A percentile compares a stretch with the other conserved stretches of the same genome.
These are phyloP conservation scores for Tamandua tetradactyla DNA, from an alignment of 2,797 vertebrate species.

Conservation along the genomic window DNA sequence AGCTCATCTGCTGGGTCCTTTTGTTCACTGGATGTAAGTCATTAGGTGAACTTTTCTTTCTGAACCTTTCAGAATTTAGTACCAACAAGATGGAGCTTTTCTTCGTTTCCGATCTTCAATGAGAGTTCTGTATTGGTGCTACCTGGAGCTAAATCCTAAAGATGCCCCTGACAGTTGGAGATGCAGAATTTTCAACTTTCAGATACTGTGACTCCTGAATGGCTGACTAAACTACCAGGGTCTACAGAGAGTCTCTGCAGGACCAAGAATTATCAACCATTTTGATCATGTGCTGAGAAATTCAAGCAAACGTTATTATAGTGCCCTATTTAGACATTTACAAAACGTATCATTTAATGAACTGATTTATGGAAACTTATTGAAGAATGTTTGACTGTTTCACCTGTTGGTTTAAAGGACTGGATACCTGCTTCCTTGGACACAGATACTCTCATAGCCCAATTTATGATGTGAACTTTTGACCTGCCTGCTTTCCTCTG, in stretches of 20 bases:
- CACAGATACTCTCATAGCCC: too few relatives aligned
- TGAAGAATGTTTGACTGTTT: background rate
- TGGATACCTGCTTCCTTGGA: background rate
- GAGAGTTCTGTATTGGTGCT: background rate
- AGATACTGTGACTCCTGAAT: slow-evolving; percentile 16
- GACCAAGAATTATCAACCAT: slow-evolving; percentile 7
- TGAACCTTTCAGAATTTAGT: background rate
- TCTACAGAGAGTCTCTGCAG: slow-evolving; percentile 17
- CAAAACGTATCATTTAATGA: slow-evolving; percentile 29
- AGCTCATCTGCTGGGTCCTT: background rate
- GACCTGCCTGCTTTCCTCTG: background rate
- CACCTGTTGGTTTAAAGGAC: background rate
- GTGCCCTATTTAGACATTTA: background rate
- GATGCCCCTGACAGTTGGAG: slow-evolving; percentile 46
- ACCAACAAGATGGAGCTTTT: background rate
- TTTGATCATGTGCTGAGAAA: slow-evolving; percentile 57
- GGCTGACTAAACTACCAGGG: background rate
- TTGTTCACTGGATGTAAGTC: background rate
- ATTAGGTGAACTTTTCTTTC: background rate
- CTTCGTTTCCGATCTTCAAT: background rate
- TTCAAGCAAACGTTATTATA: background rate
- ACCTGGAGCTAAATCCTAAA: slow-evolving; percentile 30
- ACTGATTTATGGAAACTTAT: background rate
- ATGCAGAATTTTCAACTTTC: slow-evolving; percentile 48
- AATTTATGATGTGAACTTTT: background rate